phyloP scores from a whole-genome alignment of 1,140 invertebrate genomes.

The Meloidogyne hapla region DNA sequence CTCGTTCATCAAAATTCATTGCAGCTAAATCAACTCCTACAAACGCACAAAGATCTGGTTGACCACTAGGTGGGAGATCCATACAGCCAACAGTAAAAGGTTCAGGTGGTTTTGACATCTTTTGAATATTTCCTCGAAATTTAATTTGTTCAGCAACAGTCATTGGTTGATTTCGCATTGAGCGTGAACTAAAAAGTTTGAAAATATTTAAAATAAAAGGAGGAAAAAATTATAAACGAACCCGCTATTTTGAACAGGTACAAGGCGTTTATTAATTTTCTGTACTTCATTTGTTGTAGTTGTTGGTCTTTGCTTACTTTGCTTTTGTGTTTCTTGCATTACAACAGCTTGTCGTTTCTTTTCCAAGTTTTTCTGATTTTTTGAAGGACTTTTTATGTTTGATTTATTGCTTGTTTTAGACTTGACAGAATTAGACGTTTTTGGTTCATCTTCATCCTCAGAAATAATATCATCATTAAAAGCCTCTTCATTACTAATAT shows the following conservation, averaged over 20 bases:
- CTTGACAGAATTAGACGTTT: no score
- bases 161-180: background rate
- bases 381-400: background rate
- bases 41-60: background rate
- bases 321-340: background rate
- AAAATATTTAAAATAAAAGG: no score
- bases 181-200: background rate
- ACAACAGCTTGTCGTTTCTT: background rate
- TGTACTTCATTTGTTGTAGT: background rate
- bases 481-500: background rate
- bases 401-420: background rate
- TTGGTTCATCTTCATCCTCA: background rate
- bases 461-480: background rate
- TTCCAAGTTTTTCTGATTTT: background rate
- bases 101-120: background rate
- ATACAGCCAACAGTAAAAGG: background rate
- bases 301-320: background rate
- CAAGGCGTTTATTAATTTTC: background rate
- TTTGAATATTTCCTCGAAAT: background rate
- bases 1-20: background rate
- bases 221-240: no score
- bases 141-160: constrained; percentile 1
- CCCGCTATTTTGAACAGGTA: background rate
- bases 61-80: background rate
- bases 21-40: background rate